Conservation (phyloP, 2,888 invertebrate species). For the Drosophila affinis region DNA sequence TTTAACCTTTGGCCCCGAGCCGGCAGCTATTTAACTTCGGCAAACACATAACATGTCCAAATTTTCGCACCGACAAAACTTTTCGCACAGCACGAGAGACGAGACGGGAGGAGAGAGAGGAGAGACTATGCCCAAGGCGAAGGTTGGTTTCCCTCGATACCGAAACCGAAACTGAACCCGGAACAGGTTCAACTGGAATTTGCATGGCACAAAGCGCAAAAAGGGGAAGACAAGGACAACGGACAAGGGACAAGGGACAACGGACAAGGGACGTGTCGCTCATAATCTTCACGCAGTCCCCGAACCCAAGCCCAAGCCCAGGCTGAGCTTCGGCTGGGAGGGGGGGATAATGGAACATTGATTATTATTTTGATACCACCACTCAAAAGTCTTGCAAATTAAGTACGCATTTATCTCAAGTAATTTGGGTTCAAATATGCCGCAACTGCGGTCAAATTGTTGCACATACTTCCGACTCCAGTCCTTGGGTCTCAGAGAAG, state of each 20-base stretch:
- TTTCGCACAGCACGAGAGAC: conserved; percentile 58
- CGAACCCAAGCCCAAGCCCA: neutral
- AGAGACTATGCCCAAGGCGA: conserved; percentile 22
- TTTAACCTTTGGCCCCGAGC: conserved; percentile 81
- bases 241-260: too few relatives aligned
- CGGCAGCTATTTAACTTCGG: conserved; percentile 75
- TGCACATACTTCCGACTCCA: conserved; percentile 55
- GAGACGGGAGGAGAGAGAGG: too few relatives aligned
- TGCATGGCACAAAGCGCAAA: conserved; percentile 35
- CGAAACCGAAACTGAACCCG: conserved; percentile 1
- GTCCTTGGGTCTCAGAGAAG: conserved; percentile 27
- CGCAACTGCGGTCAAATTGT: conserved; percentile 77
- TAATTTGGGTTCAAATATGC: conserved; percentile 77
- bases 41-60: conserved; percentile 80
- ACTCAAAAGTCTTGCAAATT: conserved; percentile 77
- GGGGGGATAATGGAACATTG: conserved; percentile 75
- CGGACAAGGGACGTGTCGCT: conserved; percentile 63
- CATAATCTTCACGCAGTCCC: conserved; percentile 73
- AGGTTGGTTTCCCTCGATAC: conserved; percentile 6
- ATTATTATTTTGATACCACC: conserved; percentile 77
- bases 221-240: conserved; percentile 23
- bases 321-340: conserved; percentile 51
- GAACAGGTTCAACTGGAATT: conserved; percentile 71
- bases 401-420: conserved; percentile 77
- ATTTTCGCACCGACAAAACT: conserved; percentile 76